Evolutionary conservation across 2,113 vertebrate species (phyloP).

Genomic region (Limanda limanda): DNA sequence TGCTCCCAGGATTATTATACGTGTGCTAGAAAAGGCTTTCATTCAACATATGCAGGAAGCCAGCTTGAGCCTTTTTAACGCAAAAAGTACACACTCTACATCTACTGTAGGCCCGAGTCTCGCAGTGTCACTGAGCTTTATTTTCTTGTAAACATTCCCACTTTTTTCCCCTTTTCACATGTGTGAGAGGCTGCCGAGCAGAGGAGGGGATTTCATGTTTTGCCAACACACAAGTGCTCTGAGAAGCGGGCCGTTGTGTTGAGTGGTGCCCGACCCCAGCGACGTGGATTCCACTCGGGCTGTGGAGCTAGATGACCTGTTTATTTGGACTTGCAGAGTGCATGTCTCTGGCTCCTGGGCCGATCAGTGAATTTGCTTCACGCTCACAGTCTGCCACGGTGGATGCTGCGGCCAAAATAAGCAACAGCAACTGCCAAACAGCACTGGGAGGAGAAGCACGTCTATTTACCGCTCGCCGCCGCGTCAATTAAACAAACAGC

Average conservation of each 20-base stretch:
- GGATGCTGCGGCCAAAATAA: slow-evolving; percentile 73
- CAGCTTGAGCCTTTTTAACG: not conserved
- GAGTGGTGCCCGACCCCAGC: slow-evolving; percentile 36
- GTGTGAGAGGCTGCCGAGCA: slow-evolving; percentile 42
- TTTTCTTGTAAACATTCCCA: slow-evolving; percentile 62
- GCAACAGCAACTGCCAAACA: slow-evolving; percentile 67
- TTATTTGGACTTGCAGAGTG: slow-evolving; percentile 73
- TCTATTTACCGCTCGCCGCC: slow-evolving; percentile 58
- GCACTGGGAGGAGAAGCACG: slow-evolving; percentile 43
- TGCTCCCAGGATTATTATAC: not conserved
- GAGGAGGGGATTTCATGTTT: slow-evolving; percentile 48
- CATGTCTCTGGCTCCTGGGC: slow-evolving; percentile 59
- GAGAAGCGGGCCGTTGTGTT: slow-evolving; percentile 46
- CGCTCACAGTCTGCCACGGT: slow-evolving; percentile 46
- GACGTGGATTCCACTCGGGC: slow-evolving; percentile 45
- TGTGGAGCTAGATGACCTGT: slow-evolving; percentile 70
- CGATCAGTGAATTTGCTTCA: slow-evolving; percentile 65
- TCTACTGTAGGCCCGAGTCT: slow-evolving; percentile 5
- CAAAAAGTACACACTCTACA: slow-evolving; percentile 6
- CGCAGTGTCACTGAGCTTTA: slow-evolving; percentile 26
- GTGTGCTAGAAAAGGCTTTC: slow-evolving; percentile 1
- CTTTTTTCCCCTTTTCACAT: slow-evolving; percentile 41
- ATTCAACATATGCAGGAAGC: slow-evolving; percentile 6
- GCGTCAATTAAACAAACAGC: slow-evolving; percentile 61
- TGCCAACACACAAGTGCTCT: slow-evolving; percentile 45